Conservation (phyloP, 1,140 invertebrate genomes). For the Belonocnema kinseyi region DNA sequence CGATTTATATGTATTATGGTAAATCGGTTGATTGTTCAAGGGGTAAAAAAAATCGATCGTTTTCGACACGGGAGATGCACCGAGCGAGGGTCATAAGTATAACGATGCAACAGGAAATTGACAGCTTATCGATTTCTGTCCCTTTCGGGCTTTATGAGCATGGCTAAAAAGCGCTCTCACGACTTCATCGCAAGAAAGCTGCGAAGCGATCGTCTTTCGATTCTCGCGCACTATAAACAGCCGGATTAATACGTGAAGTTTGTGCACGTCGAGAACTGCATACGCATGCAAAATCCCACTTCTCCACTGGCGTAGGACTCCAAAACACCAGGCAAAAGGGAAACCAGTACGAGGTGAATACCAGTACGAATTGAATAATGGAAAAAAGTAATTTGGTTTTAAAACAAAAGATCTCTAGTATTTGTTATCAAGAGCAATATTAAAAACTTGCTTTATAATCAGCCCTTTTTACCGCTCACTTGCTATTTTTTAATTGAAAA, state of each 20-base stretch:
- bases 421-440: too few species aligned
- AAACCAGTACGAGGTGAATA: too few species aligned
- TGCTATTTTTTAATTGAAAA: too few species aligned
- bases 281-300: not conserved
- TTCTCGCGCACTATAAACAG: conserved; percentile 13
- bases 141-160: conserved; percentile 14
- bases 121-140: conserved; percentile 21
- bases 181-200: not conserved
- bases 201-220: conserved; percentile 8
- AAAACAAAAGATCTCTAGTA: too few species aligned
- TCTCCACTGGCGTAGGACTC: not conserved
- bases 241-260: conserved; percentile 1
- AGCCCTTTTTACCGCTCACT: too few species aligned
- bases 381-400: too few species aligned
- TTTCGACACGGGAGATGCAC: not conserved
- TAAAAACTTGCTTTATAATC: too few species aligned
- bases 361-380: too few species aligned
- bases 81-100: conserved; percentile 8
- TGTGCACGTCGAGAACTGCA: not conserved
- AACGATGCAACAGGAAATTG: conserved; percentile 30
- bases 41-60: not conserved
- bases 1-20: conserved; percentile 3
- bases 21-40: conserved; percentile 7
- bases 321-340: not conserved
- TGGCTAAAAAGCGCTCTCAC: conserved; percentile 13